Conservation (phyloP, 2,888 invertebrate species). For the Lamellibrachia columna region DNA sequence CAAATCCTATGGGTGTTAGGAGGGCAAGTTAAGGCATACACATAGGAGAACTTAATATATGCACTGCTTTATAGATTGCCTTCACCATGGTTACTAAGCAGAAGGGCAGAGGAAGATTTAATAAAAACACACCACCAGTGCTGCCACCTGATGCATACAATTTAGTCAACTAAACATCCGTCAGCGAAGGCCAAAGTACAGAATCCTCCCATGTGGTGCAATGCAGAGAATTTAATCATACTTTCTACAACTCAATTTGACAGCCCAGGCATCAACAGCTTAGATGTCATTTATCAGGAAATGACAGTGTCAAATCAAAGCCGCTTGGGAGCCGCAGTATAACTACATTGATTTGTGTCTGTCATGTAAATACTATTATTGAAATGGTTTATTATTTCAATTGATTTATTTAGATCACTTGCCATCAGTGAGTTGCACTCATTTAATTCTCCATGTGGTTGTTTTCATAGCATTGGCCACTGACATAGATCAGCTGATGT, state of each 20-base stretch:
- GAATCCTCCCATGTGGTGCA: not conserved
- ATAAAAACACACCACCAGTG: not conserved
- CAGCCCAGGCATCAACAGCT: not conserved
- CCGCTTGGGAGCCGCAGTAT: not conserved
- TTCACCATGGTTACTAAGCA: not conserved
- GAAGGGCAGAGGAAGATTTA: not conserved
- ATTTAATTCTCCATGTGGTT: not conserved
- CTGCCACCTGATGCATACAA: not conserved
- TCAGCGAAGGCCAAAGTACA: not conserved
- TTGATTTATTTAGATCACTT: constrained; percentile 16
- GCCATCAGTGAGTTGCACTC: not conserved
- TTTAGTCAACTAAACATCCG: not conserved
- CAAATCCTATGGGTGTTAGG: not conserved
- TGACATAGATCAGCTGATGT: not conserved
- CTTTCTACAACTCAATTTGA: not conserved
- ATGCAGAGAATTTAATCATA: not conserved
- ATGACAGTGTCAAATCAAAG: not conserved
- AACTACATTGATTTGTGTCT: not conserved
- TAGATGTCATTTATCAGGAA: not conserved
- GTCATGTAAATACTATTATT: not conserved
- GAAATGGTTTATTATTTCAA: not conserved
- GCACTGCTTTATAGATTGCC: too few relatives aligned
- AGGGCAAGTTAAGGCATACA: not conserved
- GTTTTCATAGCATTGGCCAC: not conserved
- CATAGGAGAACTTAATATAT: too few relatives aligned